These are phyloP conservation scores for Nixonia krombeini DNA, from an alignment of 1,140 invertebrate species.

Conservation along the genomic window DNA sequence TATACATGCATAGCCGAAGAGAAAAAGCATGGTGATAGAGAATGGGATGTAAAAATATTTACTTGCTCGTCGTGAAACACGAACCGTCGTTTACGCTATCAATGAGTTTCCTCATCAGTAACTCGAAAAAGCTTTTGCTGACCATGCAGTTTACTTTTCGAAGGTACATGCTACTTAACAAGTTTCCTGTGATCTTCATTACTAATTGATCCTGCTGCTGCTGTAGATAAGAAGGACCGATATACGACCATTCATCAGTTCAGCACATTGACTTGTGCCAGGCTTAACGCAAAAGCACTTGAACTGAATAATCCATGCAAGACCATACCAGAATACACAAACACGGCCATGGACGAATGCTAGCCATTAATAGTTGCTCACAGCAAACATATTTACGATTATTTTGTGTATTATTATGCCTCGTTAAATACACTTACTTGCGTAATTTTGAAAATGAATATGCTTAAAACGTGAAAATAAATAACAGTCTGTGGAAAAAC, in stretches of 20 bases:
- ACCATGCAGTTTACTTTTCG: conserved; percentile 20
- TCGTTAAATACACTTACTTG: too few species aligned
- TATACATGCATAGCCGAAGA: conserved; percentile 14
- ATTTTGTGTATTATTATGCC: too few species aligned
- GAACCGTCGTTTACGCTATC: conserved; percentile 37
- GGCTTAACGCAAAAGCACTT: neutral
- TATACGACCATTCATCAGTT: neutral
- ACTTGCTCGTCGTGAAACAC: conserved; percentile 36
- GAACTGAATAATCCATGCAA: too few species aligned
- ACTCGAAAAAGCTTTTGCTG: conserved; percentile 15
- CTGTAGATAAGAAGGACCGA: conserved; percentile 11
- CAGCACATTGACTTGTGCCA: neutral
- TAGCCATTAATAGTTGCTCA: too few species aligned
- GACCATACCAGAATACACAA: too few species aligned
- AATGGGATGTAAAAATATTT: conserved; percentile 36
- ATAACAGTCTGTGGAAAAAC: too few species aligned
- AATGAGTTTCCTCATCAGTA: conserved; percentile 27
- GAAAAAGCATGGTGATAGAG: conserved; percentile 24
- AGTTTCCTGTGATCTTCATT: conserved; percentile 12
- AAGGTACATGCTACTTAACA: conserved; percentile 30
- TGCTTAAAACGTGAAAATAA: too few species aligned
- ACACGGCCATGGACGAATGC: too few species aligned
- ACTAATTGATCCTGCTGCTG: conserved; percentile 17
- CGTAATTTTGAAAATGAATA: too few species aligned
- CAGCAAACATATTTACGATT: too few species aligned